Evolutionary conservation across 2,797 vertebrate genomes (phyloP), one percentile per base, ranked within the genome.

Genomic region (Malacoctenus gilli): DNA sequence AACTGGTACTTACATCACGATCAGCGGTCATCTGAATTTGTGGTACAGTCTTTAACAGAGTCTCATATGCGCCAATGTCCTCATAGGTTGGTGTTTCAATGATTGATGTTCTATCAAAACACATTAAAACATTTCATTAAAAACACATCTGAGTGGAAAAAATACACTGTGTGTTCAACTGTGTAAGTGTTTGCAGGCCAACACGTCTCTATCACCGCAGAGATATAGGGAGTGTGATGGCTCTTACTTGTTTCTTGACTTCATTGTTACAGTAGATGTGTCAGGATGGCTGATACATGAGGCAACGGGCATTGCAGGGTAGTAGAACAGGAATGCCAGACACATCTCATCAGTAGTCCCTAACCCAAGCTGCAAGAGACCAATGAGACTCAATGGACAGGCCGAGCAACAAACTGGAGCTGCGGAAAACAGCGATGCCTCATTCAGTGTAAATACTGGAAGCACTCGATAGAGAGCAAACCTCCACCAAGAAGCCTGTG

Each of bases 281-380:
- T 83, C 43, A 2, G 91, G 91, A 11, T 56, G 13, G 64, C 90
- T 91, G 11, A 41, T 0, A 7, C 90, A 92, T 10, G 13, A 0
- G 10, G 28, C n/a, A 25, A 91, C 37, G 0, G 53, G 8, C 35
- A 85, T 72, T 7, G 74, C 85, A n/a, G 91, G 90, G 58, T 91
- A 92, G 59, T 88, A 90, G 23, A 64, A 41, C 1, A 92, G 31
- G 65, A 91, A 92, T n/a, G 89, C 88, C 55, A 91, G 46, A 18
- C 91, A 92, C 91, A 92, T 91, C 67, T 92, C 91, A 50, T 79
- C 57, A 4, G 55, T 77, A 12, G 85, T 90, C 13, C 61, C 71
- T 1, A 88, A 42, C 14, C 89, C 90, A 37, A 88, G 81, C 91
- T 92, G 64, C 41, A 54, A 53, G 25, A n/a, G 16, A 35, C 48